These are phyloP conservation scores for Nomada hirtipes DNA, from an alignment of 2,888 invertebrate species.

Conservation along the genomic window DNA sequence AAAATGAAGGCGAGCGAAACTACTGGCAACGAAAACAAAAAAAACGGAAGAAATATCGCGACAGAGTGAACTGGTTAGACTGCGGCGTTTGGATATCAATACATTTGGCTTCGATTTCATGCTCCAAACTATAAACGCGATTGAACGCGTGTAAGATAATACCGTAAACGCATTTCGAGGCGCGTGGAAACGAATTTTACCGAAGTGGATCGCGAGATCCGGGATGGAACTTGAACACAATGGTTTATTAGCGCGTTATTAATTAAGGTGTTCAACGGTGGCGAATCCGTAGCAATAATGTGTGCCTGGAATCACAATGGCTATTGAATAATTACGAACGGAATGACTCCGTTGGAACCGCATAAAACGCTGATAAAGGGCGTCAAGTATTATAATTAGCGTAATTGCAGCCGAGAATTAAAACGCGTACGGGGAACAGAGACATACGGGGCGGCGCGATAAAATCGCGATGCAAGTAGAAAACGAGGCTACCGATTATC, in stretches of 20 bases:
- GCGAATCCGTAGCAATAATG: not conserved
- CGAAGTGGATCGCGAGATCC: conserved; percentile 14
- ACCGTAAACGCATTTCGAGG: not conserved
- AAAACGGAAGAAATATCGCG: not conserved
- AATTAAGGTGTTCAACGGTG: not conserved
- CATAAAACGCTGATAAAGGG: conserved; percentile 11
- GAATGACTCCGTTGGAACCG: not conserved
- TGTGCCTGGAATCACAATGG: not conserved
- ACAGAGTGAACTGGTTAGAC: not conserved
- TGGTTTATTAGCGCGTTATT: conserved; percentile 13
- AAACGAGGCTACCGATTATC: conserved; percentile 42
- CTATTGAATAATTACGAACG: conserved; percentile 17
- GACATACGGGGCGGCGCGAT: not conserved
- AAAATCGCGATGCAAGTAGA: conserved; percentile 17
- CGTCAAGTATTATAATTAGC: not conserved
- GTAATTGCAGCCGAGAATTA: conserved; percentile 15
- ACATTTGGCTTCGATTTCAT: not conserved
- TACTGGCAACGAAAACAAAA: not conserved
- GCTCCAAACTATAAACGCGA: conserved; percentile 13
- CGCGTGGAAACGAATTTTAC: conserved; percentile 1
- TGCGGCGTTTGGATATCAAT: conserved; percentile 7
- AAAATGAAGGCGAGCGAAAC: conserved; percentile 9
- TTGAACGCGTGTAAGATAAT: conserved; percentile 1
- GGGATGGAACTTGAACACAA: conserved; percentile 1
- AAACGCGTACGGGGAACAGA: conserved; percentile 7